These are phyloP conservation scores for Nestor notabilis DNA, from an alignment of 2,113 vertebrate genomes.

Conservation along the genomic window DNA sequence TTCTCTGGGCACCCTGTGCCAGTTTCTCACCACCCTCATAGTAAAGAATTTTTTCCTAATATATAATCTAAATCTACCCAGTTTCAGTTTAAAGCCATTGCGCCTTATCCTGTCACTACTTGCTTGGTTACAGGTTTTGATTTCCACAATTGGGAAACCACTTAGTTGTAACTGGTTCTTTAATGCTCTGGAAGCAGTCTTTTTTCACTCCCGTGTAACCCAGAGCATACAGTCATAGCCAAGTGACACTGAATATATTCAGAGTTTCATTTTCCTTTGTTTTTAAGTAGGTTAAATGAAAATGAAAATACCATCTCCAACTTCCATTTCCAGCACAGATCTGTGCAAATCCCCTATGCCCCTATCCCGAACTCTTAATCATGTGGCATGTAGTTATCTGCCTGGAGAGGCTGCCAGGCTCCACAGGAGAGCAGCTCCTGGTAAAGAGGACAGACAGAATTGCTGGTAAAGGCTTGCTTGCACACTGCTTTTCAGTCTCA, in stretches of 20 bases:
- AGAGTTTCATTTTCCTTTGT: conserved; percentile 31
- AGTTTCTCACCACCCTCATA: not conserved
- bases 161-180: not conserved
- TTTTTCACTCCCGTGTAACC: not conserved
- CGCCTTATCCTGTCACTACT: not conserved
- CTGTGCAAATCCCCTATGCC: not conserved
- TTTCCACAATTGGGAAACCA: not conserved
- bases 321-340: not conserved
- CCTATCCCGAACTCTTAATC: not conserved
- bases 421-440: not conserved
- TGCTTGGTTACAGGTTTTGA: not conserved
- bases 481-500: not conserved
- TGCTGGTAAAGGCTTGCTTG: not conserved
- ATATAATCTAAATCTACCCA: not conserved
- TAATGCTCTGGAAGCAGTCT: not conserved
- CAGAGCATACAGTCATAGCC: not conserved
- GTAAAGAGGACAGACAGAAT: not conserved
- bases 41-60: not conserved
- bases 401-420: not conserved
- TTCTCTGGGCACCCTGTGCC: not conserved
- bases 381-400: not conserved
- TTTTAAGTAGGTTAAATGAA: conserved; percentile 58
- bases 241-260: not conserved
- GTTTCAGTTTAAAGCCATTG: not conserved
- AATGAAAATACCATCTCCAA: not conserved